Evolutionary conservation across 1,140 invertebrate genomes (phyloP), one percentile per base, ranked within the genome.

Genomic region (Drosophila kanapiae): DNA sequence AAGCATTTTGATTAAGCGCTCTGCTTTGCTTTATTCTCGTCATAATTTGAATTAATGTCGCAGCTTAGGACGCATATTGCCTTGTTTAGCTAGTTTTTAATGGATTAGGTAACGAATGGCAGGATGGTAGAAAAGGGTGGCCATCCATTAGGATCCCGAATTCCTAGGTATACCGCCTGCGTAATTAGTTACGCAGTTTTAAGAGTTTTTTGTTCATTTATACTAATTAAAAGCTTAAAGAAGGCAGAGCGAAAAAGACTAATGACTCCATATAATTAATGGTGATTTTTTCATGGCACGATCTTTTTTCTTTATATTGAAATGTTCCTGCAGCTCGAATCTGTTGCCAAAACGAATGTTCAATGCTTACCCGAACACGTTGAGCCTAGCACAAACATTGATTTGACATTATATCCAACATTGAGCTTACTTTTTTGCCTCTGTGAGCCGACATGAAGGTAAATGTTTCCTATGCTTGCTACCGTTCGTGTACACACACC

Each of bases 1-100:
- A 81, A 81, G 51, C 72, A 18, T 54, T 59, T 77, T 77, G 72
- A 81, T 70, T 81, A 71, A 77, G 47, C 33, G 64, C 42, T 61
- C 58, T 70, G 57, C 53, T 61, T 56, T 77, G 56, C 67, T 72
- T 77, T 61, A 78, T 57, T 60, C 38, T 18, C 35, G 13, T 68
- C 58, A 78, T 78, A 78, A 78, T 81, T 81, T 81, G 37, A 71
- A 72, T 62, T 64, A 62, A 47, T 60, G 61, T 58, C 4, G 42
- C 23, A 56, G 56, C 56, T 58, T 67, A 72, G 33, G 58, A 45
- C 57, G 58, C 53, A 72, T 77, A 81, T 77, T 65, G 65, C 48
- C 56, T 61, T 53, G 37, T 61, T 69, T 51, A 79, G 49, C 49
- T 61, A 78, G 57, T 78, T 78, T 77, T 62, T 29, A 78, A 68